Evolutionary conservation across 2,888 invertebrate genomes (phyloP), one percentile per base, ranked within the genome.

Genomic region (Cheilosia vulpina): DNA sequence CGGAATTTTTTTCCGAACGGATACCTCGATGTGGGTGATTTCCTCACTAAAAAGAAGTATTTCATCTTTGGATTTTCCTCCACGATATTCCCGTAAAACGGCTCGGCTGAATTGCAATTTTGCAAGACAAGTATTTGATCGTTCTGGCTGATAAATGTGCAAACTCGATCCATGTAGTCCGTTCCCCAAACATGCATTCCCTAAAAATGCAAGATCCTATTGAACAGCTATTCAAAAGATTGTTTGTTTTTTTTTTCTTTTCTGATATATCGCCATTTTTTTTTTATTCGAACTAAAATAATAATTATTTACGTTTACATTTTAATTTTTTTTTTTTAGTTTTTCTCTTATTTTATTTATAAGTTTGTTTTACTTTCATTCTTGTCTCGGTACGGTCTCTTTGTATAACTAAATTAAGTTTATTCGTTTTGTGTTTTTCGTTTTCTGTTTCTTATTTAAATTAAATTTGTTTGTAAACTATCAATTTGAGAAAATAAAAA

Each of bases 221-320:
- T 31, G 31, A 31, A 27, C 27, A 27, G 9, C 6, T 2, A 27
- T 27, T 27, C 2, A 31, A 31, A 31, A 9, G 31, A 9, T 50
- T 38, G 1, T 38, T 13, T 13, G 13, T 38, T 13, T 65, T 58
- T 69, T 38, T 13, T 65, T 58, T 69, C 17, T 71, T 71, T 52
- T 79, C 65, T 79, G 71, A 71, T 79, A 79, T 72, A 79, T 72
- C 69, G 71, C 21, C 78, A 55, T 47, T 58, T 63, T 63, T 13
- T 52, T 66, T 43, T 53, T 72, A 65, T 79, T 79, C 57, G 65
- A 79, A 65, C 65, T 79, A 71, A 71, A 79, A 65, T 72, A 65
- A 65, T 15, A 65, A 65, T 15, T 13, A 24, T 79, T 65, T 79
- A 65, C 71, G 78, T 79, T 72, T 72, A 79, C 71, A 72, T 50